Evolutionary conservation across 2,113 vertebrate species (phyloP).

Genomic region (Peucedramus taeniatus): DNA sequence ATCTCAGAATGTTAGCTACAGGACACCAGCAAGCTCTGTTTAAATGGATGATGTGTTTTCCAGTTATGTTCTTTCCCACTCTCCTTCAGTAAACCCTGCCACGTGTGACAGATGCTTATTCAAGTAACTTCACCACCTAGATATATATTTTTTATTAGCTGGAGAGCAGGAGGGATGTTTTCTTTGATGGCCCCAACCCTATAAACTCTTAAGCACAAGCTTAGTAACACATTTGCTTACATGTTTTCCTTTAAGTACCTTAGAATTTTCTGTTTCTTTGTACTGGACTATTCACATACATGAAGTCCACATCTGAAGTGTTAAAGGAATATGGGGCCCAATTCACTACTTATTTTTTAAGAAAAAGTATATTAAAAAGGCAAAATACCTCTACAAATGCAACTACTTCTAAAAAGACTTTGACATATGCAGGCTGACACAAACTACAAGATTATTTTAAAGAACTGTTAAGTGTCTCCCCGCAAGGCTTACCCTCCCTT

Average conservation of each 20-base stretch:
- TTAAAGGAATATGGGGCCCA: not conserved
- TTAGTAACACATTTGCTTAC: not conserved
- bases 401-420: not conserved
- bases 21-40: conserved; percentile 61
- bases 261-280: not conserved
- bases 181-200: not conserved
- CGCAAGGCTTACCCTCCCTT: not conserved
- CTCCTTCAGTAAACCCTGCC: not conserved
- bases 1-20: conserved; percentile 55
- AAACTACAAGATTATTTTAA: not conserved
- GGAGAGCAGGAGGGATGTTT: not conserved
- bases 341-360: not conserved
- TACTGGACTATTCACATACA: not conserved
- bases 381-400: not conserved
- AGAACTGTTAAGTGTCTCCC: not conserved
- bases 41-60: conserved; percentile 29
- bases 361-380: not conserved
- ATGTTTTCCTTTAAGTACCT: not conserved
- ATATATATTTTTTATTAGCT: not conserved
- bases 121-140: conserved; percentile 42
- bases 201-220: not conserved
- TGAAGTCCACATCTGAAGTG: not conserved
- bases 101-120: not conserved
- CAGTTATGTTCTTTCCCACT: not conserved
- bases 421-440: not conserved